A percentile compares a stretch with the other conserved stretches of the same genome.
Evolutionary conservation across 1,140 invertebrate genomes (phyloP).

Genomic region (Drosophila kanapiae): DNA sequence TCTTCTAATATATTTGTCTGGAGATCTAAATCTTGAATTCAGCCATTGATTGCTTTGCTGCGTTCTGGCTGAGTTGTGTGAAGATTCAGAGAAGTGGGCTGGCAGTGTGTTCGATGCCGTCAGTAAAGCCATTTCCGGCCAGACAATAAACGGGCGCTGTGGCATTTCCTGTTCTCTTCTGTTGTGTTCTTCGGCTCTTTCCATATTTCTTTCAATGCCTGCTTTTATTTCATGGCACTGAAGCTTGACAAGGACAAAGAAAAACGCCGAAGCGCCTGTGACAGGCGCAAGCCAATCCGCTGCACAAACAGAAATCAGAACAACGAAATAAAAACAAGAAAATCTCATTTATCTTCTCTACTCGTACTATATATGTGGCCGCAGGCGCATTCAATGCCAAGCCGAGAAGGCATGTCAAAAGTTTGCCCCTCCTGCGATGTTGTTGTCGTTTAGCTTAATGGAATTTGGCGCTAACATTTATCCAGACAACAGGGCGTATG

Average conservation of each 20-base stretch:
- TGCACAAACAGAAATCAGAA: constrained; percentile 60
- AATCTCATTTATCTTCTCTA: constrained; percentile 77
- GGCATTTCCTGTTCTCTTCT: constrained; percentile 61
- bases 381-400: constrained; percentile 38
- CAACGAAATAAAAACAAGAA: constrained; percentile 49
- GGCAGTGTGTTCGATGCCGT: constrained; percentile 42
- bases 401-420: constrained; percentile 71
- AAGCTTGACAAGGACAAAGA: constrained; percentile 63
- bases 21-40: constrained; percentile 4
- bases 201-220: constrained; percentile 29
- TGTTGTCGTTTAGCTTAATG: constrained; percentile 79
- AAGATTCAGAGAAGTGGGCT: constrained; percentile 7
- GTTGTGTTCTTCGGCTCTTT: constrained; percentile 25
- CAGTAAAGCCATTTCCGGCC: constrained; percentile 79
- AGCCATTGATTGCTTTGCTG: constrained; percentile 58
- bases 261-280: constrained; percentile 61
- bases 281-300: constrained; percentile 57
- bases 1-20: constrained; percentile 1
- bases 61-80: constrained; percentile 10
- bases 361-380: constrained; percentile 23
- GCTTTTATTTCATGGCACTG: constrained; percentile 52
- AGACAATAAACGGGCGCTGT: constrained; percentile 73
- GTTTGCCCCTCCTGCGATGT: constrained; percentile 25
- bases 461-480: constrained; percentile 73
- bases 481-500: constrained; percentile 51